These are phyloP conservation scores for Falcunculus frontatus DNA, from an alignment of 2,113 vertebrate species.

Conservation along the genomic window DNA sequence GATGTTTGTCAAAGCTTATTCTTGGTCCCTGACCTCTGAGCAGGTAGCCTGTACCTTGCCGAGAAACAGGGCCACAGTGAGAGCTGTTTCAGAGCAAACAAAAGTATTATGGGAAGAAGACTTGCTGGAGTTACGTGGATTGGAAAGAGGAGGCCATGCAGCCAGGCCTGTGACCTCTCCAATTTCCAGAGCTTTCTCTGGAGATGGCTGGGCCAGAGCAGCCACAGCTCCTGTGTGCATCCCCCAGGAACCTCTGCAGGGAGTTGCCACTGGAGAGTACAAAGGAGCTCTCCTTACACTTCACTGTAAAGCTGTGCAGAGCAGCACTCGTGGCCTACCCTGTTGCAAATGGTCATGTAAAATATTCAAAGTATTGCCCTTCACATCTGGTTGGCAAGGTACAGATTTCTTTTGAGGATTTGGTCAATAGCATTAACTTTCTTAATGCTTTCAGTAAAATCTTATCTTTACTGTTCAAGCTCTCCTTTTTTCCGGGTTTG, in stretches of 20 bases:
- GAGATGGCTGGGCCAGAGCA: neutral
- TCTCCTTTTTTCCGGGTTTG: neutral
- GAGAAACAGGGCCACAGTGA: neutral
- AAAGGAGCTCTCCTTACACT: neutral
- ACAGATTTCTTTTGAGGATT: neutral
- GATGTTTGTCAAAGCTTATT: neutral
- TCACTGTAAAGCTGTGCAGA: neutral
- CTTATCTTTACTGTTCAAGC: neutral
- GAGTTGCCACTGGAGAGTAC: neutral
- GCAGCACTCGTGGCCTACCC: neutral
- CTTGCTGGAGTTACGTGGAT: accelerated
- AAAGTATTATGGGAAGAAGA: neutral
- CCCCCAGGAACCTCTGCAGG: neutral
- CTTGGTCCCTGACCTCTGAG: neutral
- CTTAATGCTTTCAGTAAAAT: neutral
- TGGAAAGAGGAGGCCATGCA: neutral
- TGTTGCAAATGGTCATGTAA: neutral
- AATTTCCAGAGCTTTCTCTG: neutral
- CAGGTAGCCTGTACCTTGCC: neutral
- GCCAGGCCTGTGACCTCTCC: neutral
- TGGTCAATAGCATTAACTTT: neutral
- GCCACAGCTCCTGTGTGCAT: neutral
- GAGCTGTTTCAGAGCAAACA: neutral
- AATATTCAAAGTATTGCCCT: neutral
- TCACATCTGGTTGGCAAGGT: neutral